Percentiles rank a stretch among this genome's conserved stretches.
Conservation (phyloP, 2,888 invertebrate genomes). For the Zygogramma bicolorata region DNA sequence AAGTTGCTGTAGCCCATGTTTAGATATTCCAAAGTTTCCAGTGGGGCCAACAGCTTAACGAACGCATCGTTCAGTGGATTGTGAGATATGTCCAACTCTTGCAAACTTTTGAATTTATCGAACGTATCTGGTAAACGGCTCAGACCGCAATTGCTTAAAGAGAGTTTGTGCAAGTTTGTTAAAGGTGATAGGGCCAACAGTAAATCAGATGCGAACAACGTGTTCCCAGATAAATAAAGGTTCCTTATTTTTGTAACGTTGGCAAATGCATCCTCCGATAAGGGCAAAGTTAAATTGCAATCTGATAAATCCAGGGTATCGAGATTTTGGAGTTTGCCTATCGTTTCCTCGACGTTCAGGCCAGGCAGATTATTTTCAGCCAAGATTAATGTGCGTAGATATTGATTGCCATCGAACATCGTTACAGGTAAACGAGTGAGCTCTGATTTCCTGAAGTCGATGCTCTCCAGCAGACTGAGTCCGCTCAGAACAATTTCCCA, state of each 20-base stretch:
- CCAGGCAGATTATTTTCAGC: conserved; percentile 76
- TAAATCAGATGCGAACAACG: conserved; percentile 76
- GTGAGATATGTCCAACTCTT: conserved; percentile 78
- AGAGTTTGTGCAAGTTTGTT: conserved; percentile 75
- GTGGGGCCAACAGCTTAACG: conserved; percentile 74
- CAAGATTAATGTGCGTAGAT: conserved; percentile 74
- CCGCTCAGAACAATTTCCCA: conserved; percentile 75
- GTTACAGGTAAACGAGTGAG: conserved; percentile 74
- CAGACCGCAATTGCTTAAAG: conserved; percentile 76
- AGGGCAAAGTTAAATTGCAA: conserved; percentile 75
- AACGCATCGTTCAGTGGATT: conserved; percentile 79
- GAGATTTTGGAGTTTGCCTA: conserved; percentile 74
- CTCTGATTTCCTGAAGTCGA: conserved; percentile 74
- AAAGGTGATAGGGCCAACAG: conserved; percentile 76
- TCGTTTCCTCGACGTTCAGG: conserved; percentile 75
- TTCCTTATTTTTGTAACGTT: conserved; percentile 76
- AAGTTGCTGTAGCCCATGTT: conserved; percentile 82
- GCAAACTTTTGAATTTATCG: conserved; percentile 74
- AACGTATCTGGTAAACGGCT: conserved; percentile 76
- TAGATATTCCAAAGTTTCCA: conserved; percentile 75
- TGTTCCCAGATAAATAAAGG: conserved; percentile 77
- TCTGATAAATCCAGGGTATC: conserved; percentile 77
- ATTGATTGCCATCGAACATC: conserved; percentile 75
- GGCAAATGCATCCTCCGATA: conserved; percentile 77
- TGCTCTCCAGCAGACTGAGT: conserved; percentile 72